Evolutionary conservation across 2,113 vertebrate species (phyloP).

Genomic region (Camelus dromedarius): DNA sequence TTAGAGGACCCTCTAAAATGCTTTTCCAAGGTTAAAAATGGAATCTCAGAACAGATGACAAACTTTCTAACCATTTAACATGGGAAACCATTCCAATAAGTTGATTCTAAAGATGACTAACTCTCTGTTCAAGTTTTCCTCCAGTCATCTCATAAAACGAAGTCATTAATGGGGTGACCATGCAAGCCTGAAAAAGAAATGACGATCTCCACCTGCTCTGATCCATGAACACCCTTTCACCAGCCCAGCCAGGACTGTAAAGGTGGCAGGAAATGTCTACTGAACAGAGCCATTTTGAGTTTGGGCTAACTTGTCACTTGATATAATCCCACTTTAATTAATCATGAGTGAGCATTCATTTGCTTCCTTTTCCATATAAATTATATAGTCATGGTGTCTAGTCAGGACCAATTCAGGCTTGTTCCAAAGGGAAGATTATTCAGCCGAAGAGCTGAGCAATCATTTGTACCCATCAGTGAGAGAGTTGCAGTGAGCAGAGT

Average conservation of each 20-base stretch:
- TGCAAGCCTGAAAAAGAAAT: background rate
- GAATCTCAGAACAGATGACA: constrained; percentile 48
- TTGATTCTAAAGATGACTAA: constrained; percentile 10
- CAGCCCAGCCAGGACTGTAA: background rate
- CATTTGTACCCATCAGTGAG: background rate
- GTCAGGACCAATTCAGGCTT: background rate
- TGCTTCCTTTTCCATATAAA: constrained; percentile 17
- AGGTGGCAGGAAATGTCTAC: background rate
- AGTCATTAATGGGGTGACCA: background rate
- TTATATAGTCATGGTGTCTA: background rate
- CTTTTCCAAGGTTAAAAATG: constrained; percentile 55
- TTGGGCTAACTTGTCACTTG: background rate
- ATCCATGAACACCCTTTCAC: background rate
- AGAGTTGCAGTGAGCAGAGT: background rate
- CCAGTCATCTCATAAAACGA: constrained; percentile 29
- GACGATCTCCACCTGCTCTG: background rate
- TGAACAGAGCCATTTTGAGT: background rate
- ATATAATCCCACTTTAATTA: background rate
- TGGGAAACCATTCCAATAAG: background rate
- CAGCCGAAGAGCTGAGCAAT: background rate
- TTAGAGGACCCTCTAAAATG: background rate
- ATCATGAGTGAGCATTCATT: background rate
- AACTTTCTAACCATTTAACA: constrained; percentile 39
- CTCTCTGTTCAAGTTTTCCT: background rate
- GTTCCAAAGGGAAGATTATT: background rate